A percentile compares a stretch with the other conserved stretches of the same genome.
Evolutionary conservation across 2,113 vertebrate species (phyloP).

Genomic region (Garra rufa): DNA sequence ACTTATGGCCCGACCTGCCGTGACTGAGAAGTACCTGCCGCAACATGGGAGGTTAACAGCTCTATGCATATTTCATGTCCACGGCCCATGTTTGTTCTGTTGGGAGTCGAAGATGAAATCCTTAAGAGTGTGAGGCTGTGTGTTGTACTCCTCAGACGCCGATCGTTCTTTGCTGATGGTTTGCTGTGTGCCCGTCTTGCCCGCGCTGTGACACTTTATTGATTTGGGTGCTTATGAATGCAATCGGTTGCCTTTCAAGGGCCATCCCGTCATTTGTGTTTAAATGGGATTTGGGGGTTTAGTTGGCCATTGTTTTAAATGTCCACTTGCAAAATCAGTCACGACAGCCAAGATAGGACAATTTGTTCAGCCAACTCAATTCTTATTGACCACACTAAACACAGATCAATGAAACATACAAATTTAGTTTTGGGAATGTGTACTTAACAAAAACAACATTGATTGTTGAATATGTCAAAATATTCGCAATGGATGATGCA

Average conservation of each 20-base stretch:
- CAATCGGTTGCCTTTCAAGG: constrained; percentile 10
- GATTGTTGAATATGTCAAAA: not conserved
- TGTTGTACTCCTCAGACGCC: constrained; percentile 39
- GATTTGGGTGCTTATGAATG: constrained; percentile 15
- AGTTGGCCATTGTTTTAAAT: not conserved
- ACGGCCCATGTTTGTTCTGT: constrained; percentile 53
- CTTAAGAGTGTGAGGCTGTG: not conserved
- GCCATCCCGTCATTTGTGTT: not conserved
- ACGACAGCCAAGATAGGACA: not conserved
- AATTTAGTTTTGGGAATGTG: not conserved
- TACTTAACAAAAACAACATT: not conserved
- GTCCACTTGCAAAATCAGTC: not conserved
- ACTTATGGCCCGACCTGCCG: constrained; percentile 58
- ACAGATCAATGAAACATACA: not conserved
- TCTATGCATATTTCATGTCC: constrained; percentile 67
- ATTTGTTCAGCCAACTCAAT: constrained; percentile 11
- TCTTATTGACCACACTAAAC: not conserved
- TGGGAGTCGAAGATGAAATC: constrained; percentile 34
- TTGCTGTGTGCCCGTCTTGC: not conserved
- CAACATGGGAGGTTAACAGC: constrained; percentile 61
- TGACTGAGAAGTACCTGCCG: constrained; percentile 54
- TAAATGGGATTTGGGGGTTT: constrained; percentile 1
- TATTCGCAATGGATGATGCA: not conserved
- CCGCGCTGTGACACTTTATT: not conserved
- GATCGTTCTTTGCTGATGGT: not conserved